Base-by-base conservation (phyloP, 2,113 vertebrate genomes). In the Motacilla tschutschensis region DNA sequence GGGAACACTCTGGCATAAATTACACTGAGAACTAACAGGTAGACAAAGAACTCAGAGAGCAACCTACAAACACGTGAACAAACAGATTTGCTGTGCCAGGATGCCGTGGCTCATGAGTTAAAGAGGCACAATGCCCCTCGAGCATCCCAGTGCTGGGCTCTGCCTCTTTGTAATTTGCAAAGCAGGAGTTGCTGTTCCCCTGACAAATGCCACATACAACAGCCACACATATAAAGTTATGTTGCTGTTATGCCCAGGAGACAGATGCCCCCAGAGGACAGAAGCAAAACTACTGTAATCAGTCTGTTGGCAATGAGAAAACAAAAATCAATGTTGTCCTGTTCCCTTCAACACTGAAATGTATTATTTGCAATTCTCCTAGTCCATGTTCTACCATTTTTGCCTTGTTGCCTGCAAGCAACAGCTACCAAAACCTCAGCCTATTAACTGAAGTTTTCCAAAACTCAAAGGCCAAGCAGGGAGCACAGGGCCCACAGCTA, bases 1-100 rank as follows among this genome's bases (percentile, higher is more conserved):
- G 29, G 71, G 84, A 95, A 55, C 33, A 6, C 54, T 87, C 50
- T 7, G 31, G 66, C 91, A 93, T 78, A 92, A 91, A 60, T 89
- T 65, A 89, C 58, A 31, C n/a, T 57, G 62, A 63, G 77, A 89
- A 83, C 67, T 41, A 74, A 80, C 43, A 87, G 81, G 60, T 44
- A 85, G 84, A 72, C 77, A 86, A 85, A 90, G 82, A 81, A 62
- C 41, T 66, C 33, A 25, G 71, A 62, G 21, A 85, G 64, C 9
- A 65, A 26, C 38, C 70, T 69, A 24, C 31, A 17, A 77, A 20
- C 4, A 0, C 0, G 33, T 48, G 72, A 81, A 54, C 2, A 22
- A 73, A 75, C 11, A 29, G 65, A 41, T 75, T 41, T 31, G 46
- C 67, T 69, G 46, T 4, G 1, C 47, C 53, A 33, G 54, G 78